Base-by-base conservation (phyloP, 2,888 invertebrate genomes). In the Chrysopilus asiliformis region DNA sequence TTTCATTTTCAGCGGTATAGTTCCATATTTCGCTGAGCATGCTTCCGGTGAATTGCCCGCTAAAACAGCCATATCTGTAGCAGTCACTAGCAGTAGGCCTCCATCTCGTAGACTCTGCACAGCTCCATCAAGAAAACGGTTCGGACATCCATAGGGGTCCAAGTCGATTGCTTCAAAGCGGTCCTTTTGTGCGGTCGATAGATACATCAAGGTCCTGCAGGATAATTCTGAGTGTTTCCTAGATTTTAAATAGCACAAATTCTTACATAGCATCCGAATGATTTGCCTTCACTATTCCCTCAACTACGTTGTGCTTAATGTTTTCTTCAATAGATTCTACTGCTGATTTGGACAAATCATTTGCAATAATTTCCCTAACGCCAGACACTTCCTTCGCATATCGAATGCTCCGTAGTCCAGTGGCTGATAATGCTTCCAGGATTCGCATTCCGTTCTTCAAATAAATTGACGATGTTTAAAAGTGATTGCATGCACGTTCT, bases 81-180 rank as follows among this genome's bases (percentile, higher is more conserved):
- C 95, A 0, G 98, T 99, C 1, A 98, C 79, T 48, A 95, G 72
- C 19, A 99, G 63, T 17, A 99, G 56, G 0, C 97, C 97, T 10
- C 85, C 83, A 46, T 85, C 79, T 32, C 70, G 68, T 0, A 87
- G 65, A 40, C 79, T 75, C 57, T 87, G 84, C 0, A 95, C 78
- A 0, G 91, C 89, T 0, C 82, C 72, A 55, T 94, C 93, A 0
- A 99, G 68, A 64, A 98, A 99, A 26, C 76, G 75, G 2, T 87
- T 79, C 0, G 98, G 93, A 50, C 90, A 89, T 2, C 98, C 98
- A 47, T 97, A 99, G 0, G 98, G 98, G 65, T 99, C 98, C 39
- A 99, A 64, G 60, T 99, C 98, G 34, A 99, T 77, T 0, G 79
- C 87, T 52, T 93, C 76, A 58, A 93, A 95, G 25, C 79, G 71